phyloP scores from a whole-genome alignment of 2,797 vertebrate genomes.

The Falco columbarius region DNA sequence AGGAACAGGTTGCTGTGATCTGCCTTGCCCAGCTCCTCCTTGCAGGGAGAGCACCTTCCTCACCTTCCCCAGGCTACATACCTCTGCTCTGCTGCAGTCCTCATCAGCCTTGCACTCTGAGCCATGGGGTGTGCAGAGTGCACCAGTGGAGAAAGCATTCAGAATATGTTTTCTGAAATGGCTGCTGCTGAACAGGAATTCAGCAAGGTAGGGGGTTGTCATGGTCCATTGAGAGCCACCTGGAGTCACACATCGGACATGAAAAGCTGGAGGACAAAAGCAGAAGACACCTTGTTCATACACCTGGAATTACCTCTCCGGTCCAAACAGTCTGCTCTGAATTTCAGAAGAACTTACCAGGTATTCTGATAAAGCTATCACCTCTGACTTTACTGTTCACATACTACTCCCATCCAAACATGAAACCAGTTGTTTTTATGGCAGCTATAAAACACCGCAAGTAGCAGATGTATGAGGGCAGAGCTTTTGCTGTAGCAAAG shows the following conservation, averaged over 20 bases:
- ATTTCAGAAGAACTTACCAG: not conserved
- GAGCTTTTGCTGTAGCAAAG: not conserved
- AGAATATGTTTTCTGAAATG: not conserved
- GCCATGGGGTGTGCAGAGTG: rapidly evolving
- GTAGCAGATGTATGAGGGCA: not conserved
- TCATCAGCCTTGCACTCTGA: not conserved
- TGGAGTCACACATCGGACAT: not conserved
- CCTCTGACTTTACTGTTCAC: not conserved
- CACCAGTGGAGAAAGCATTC: not conserved
- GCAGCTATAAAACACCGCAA: not conserved
- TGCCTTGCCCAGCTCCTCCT: not conserved
- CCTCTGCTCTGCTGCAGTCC: not conserved
- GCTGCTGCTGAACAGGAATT: not conserved
- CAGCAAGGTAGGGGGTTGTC: not conserved
- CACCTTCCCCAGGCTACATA: not conserved
- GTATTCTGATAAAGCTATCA: not conserved
- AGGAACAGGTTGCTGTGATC: not conserved
- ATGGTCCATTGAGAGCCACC: not conserved
- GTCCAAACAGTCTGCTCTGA: not conserved
- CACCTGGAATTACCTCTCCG: not conserved
- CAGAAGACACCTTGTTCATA: not conserved
- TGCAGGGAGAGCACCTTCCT: not conserved
- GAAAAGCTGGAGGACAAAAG: not conserved
- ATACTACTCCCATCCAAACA: not conserved
- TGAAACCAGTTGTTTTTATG: not conserved